Evolutionary conservation across 2,797 vertebrate species (phyloP).

Genomic region (Molossus molossus): DNA sequence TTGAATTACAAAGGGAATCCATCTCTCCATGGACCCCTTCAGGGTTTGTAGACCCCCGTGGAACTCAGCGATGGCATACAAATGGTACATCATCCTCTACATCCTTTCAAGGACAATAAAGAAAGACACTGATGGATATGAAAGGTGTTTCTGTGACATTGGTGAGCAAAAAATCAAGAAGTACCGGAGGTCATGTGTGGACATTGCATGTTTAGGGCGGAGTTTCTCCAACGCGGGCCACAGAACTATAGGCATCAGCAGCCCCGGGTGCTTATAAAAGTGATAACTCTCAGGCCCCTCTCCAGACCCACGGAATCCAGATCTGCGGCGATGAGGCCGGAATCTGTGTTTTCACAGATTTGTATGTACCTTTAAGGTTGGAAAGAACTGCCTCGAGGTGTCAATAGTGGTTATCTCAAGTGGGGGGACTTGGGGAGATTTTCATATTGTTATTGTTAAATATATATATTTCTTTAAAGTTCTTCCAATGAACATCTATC

Average conservation of each 20-base stretch:
- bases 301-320: not conserved
- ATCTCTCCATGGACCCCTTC: rapidly evolving
- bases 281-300: rapidly evolving
- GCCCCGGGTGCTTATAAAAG: not conserved
- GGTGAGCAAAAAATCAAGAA: not conserved
- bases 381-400: not conserved
- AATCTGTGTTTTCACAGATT: not conserved
- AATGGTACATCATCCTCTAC: rapidly evolving
- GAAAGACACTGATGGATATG: not conserved
- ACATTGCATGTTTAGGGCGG: not conserved
- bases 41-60: not conserved
- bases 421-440: not conserved
- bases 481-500: slow-evolving; percentile 31
- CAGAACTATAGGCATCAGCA: rapidly evolving
- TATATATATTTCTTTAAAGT: not conserved
- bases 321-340: not conserved
- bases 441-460: slow-evolving; percentile 30
- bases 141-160: not conserved
- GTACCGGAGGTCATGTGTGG: not conserved
- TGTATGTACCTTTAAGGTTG: not conserved
- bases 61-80: not conserved
- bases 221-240: not conserved
- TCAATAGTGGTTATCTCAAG: not conserved
- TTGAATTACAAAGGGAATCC: not conserved
- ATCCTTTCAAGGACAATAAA: not conserved